Evolutionary conservation across 2,113 vertebrate genomes (phyloP).

Genomic region (Petrocephalus microphthalmus): DNA sequence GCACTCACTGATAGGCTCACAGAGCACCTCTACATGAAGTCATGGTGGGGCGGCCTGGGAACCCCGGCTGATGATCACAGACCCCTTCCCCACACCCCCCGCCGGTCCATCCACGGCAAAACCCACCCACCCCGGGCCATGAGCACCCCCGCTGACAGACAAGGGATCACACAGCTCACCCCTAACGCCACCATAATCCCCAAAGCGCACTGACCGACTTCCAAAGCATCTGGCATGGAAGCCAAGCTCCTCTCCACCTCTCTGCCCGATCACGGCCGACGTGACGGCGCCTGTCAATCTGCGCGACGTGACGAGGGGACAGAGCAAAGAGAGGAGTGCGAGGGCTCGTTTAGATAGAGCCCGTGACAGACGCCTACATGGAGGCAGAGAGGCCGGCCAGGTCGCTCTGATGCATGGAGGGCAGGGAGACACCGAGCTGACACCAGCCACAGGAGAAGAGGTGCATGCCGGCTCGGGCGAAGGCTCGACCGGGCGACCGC

Average conservation of each 20-base stretch:
- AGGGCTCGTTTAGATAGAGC: not conserved
- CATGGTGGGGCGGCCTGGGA: not conserved
- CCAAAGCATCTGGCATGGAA: not conserved
- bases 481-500: too few species aligned
- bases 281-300: not conserved
- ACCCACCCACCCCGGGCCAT: not conserved
- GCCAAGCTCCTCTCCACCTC: not conserved
- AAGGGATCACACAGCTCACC: not conserved
- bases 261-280: not conserved
- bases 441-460: not conserved
- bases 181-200: not conserved
- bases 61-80: not conserved
- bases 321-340: not conserved
- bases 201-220: not conserved
- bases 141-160: not conserved
- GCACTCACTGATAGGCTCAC: constrained; percentile 19
- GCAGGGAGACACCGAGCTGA: not conserved
- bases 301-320: not conserved
- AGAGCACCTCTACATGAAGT: constrained; percentile 16
- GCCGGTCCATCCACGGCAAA: not conserved
- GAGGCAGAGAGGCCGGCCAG: not conserved
- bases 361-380: too few species aligned
- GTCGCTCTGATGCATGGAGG: not conserved
- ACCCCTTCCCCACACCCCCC: not conserved
- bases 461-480: not conserved